Percentiles rank a stretch among this genome's conserved stretches.
Evolutionary conservation across 2,888 invertebrate species (phyloP).

Genomic region (Drosophila testacea): DNA sequence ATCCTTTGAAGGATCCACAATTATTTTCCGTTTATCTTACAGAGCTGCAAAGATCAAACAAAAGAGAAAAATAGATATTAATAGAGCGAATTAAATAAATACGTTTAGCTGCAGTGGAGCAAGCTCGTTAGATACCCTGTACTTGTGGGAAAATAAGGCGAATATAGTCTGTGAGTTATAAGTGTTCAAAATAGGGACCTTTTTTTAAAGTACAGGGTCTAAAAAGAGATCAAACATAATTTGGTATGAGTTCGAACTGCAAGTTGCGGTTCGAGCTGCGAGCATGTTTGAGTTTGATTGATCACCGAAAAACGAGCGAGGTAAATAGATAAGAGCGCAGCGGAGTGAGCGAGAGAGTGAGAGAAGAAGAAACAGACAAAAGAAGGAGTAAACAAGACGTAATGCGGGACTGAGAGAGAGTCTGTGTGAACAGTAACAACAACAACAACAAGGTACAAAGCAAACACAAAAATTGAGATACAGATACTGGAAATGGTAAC

Average conservation of each 20-base stretch:
- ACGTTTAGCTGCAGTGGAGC: too few species aligned
- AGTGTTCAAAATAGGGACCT: too few species aligned
- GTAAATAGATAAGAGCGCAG: slow-evolving; percentile 9
- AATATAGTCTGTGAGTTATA: too few species aligned
- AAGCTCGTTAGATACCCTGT: too few species aligned
- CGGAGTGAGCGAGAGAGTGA: neutral
- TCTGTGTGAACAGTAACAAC: neutral
- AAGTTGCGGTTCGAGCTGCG: slow-evolving; percentile 37
- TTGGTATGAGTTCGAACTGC: slow-evolving; percentile 10
- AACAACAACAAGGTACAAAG: slow-evolving; percentile 11
- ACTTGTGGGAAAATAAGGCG: too few species aligned
- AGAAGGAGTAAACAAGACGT: slow-evolving; percentile 62
- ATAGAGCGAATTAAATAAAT: neutral
- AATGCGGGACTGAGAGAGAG: slow-evolving; percentile 27
- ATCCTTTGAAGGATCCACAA: slow-evolving; percentile 24
- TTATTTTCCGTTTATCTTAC: slow-evolving; percentile 1
- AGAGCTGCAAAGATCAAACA: slow-evolving; percentile 45
- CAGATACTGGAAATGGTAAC: slow-evolving; percentile 18
- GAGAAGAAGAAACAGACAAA: slow-evolving; percentile 20
- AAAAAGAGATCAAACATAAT: slow-evolving; percentile 9
- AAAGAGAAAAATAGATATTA: neutral
- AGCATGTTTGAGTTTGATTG: slow-evolving; percentile 52
- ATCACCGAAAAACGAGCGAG: slow-evolving; percentile 27
- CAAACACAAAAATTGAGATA: slow-evolving; percentile 14
- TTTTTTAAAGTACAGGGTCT: too few species aligned